Conservation (phyloP, 2,888 invertebrate species). For the Crepidodera aurea region DNA sequence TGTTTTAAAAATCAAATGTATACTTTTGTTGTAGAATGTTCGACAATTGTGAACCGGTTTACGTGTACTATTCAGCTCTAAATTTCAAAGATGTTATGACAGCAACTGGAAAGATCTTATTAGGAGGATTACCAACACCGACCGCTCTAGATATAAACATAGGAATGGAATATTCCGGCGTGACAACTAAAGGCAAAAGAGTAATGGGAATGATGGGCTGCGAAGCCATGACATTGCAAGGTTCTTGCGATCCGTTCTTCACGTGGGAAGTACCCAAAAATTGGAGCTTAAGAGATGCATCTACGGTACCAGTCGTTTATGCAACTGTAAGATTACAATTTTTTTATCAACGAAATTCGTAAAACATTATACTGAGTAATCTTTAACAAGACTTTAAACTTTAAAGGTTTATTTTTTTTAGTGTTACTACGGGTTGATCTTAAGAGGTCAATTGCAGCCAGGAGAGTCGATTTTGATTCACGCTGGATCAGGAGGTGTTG, state of each 20-base stretch:
- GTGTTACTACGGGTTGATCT: slow-evolving; percentile 46
- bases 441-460: slow-evolving; percentile 38
- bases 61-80: slow-evolving; percentile 84
- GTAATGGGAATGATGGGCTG: slow-evolving; percentile 61
- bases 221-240: slow-evolving; percentile 58
- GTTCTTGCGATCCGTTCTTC: slow-evolving; percentile 62
- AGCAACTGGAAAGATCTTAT: slow-evolving; percentile 91
- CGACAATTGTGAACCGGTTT: slow-evolving; percentile 2
- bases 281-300: slow-evolving; percentile 72
- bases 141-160: slow-evolving; percentile 85
- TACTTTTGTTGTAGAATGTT: no score
- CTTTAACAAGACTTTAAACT: no score
- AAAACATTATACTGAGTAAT: no score
- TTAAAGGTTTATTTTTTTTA: slow-evolving; percentile 27
- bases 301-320: slow-evolving; percentile 72
- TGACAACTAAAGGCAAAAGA: slow-evolving; percentile 53
- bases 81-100: slow-evolving; percentile 98
- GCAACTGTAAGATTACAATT: slow-evolving; percentile 63
- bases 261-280: slow-evolving; percentile 63
- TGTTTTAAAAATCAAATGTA: no score
- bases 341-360: neutral
- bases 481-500: slow-evolving; percentile 79
- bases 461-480: slow-evolving; percentile 48
- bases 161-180: slow-evolving; percentile 83
- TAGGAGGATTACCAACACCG: slow-evolving; percentile 81